Conservation (phyloP, 2,113 vertebrate species). For the Tachysurus vachellii region DNA sequence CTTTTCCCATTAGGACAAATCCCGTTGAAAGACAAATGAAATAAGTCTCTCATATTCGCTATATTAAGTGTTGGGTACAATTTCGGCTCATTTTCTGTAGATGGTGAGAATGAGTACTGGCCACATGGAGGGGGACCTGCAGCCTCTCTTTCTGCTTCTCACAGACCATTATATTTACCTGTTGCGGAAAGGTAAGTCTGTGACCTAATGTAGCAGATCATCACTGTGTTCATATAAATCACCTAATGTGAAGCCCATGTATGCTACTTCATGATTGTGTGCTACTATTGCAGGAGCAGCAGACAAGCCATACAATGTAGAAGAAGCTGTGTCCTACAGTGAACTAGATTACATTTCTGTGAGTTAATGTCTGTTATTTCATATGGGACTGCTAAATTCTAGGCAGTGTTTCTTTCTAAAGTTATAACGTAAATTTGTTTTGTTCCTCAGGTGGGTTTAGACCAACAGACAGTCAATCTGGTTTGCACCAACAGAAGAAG, state of each 20-base stretch:
- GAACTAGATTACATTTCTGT: conserved; percentile 96
- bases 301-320: conserved; percentile 95
- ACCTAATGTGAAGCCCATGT: too few species aligned
- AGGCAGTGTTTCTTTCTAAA: background rate
- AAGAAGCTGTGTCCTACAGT: conserved; percentile 91
- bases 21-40: background rate
- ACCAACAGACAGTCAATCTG: conserved; percentile 88
- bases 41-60: background rate
- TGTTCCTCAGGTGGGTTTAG: conserved; percentile 84
- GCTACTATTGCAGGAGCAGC: conserved; percentile 80
- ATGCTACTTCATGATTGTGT: conserved; percentile 11
- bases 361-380: conserved; percentile 61
- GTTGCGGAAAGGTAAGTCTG: conserved; percentile 86
- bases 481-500: conserved; percentile 93
- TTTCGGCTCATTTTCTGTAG: conserved; percentile 62
- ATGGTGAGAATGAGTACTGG: conserved; percentile 97
- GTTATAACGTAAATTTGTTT: conserved; percentile 8
- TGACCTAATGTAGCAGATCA: background rate
- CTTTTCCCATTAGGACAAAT: background rate
- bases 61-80: background rate
- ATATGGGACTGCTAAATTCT: background rate
- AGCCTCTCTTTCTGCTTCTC: conserved; percentile 90
- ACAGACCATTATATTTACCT: conserved; percentile 95
- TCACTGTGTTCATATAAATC: background rate
- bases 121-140: conserved; percentile 96